Evolutionary conservation across 2,888 invertebrate species (phyloP).

Genomic region (Hedychridium roseum): DNA sequence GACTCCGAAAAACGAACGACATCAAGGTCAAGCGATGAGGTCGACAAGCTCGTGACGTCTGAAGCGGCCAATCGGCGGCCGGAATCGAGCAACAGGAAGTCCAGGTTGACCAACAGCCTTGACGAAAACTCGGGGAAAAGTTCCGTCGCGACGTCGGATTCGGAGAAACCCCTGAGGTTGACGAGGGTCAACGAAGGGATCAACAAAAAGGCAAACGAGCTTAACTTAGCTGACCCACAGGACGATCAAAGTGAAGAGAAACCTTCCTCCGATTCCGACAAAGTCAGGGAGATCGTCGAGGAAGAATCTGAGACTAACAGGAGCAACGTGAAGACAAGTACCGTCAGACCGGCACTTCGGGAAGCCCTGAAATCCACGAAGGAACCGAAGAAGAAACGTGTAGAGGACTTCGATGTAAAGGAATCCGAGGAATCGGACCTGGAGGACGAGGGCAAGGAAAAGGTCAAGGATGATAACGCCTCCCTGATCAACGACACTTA

Average conservation of each 20-base stretch:
- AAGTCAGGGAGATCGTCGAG: not conserved
- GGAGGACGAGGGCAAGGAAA: constrained; percentile 22
- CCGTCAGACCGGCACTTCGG: not conserved
- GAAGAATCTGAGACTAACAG: not conserved
- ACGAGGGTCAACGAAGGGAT: constrained; percentile 18
- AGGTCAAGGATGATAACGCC: constrained; percentile 17
- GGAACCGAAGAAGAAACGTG: not conserved
- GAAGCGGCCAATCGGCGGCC: not conserved
- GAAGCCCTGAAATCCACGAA: not conserved
- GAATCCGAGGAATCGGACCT: constrained; percentile 28
- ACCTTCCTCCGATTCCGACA: not conserved
- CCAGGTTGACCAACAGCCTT: constrained; percentile 16
- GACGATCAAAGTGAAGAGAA: not conserved
- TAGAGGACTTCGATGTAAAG: constrained; percentile 3
- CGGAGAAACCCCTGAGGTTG: constrained; percentile 18
- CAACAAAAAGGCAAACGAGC: not conserved
- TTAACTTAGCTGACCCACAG: not conserved
- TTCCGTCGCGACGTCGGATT: constrained; percentile 22
- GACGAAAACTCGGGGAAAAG: constrained; percentile 27
- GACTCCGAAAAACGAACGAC: too few species aligned
- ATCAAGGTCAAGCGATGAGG: constrained; percentile 1
- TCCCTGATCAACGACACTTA: constrained; percentile 52
- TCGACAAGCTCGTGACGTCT: constrained; percentile 14
- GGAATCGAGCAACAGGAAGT: constrained; percentile 12
- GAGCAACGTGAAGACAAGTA: not conserved